phyloP scores from a whole-genome alignment of 2,113 vertebrate genomes.

The Phodopus roborovskii region DNA sequence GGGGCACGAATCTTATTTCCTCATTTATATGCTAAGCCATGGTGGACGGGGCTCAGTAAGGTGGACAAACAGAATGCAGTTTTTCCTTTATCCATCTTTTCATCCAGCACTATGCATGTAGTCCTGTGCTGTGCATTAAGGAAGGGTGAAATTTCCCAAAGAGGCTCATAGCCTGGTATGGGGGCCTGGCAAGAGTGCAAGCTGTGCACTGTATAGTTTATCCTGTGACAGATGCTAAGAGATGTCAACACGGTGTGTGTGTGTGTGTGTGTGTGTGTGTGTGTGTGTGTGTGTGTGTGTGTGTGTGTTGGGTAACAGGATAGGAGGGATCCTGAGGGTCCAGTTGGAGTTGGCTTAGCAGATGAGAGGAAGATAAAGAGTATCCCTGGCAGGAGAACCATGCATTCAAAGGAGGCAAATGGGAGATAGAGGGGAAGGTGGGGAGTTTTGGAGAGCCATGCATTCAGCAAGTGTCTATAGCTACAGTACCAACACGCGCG shows the following conservation, averaged over 20 bases:
- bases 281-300: not conserved
- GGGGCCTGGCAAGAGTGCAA: not conserved
- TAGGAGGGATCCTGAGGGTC: not conserved
- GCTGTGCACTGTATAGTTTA: too few species aligned
- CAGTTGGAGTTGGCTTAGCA: not conserved
- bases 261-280: not conserved
- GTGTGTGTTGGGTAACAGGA: not conserved
- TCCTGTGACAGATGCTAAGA: not conserved
- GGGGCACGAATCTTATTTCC: not conserved
- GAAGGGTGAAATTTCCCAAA: not conserved
- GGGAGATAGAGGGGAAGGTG: accelerated
- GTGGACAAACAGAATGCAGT: not conserved
- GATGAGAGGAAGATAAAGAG: not conserved
- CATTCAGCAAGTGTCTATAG: not conserved
- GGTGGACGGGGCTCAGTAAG: not conserved
- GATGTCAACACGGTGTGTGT: not conserved
- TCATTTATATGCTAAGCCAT: not conserved
- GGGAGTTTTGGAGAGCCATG: not conserved
- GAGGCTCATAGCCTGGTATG: not conserved
- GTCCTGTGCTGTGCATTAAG: not conserved
- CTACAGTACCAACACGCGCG: not conserved
- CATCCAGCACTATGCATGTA: not conserved
- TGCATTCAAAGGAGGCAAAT: not conserved
- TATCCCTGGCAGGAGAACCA: not conserved
- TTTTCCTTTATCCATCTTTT: not conserved